A percentile compares a stretch with the other conserved stretches of the same genome.
Evolutionary conservation across 2,888 invertebrate species (phyloP).

Genomic region (Sepioteuthis lessoniana): DNA sequence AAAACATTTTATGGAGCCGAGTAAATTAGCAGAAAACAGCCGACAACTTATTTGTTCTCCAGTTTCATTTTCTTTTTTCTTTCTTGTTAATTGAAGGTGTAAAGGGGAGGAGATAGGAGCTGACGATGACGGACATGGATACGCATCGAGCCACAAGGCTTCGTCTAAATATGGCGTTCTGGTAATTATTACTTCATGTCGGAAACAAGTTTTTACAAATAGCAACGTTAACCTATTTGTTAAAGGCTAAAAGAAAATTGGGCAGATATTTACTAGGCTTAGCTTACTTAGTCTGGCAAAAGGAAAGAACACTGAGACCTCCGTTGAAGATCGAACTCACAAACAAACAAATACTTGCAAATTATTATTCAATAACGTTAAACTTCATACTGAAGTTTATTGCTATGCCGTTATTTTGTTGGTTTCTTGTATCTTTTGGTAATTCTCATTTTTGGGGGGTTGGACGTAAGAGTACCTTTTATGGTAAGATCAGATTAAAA

Average conservation of each 20-base stretch:
- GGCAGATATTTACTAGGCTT: no score
- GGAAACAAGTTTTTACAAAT: background rate
- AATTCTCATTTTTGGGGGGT: no score
- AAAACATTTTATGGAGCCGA: constrained; percentile 33
- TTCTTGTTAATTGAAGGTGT: background rate
- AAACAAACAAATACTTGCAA: no score
- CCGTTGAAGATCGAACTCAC: no score
- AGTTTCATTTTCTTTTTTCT: background rate
- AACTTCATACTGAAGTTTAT: no score
- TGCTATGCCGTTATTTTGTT: no score
- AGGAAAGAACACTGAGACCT: no score
- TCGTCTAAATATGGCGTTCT: background rate
- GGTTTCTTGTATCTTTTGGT: no score
- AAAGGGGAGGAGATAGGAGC: background rate
- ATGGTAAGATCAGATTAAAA: no score
- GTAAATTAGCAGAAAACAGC: background rate
- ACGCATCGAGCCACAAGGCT: background rate
- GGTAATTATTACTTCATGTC: background rate
- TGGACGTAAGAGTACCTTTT: no score
- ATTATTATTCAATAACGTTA: no score
- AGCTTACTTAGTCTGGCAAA: no score
- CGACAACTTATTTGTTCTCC: background rate
- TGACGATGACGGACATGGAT: background rate
- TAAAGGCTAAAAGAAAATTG: background rate
- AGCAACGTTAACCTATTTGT: background rate